These are phyloP conservation scores for Leptobrachium ailaonicum DNA, from an alignment of 2,113 vertebrate species.

Conservation along the genomic window DNA sequence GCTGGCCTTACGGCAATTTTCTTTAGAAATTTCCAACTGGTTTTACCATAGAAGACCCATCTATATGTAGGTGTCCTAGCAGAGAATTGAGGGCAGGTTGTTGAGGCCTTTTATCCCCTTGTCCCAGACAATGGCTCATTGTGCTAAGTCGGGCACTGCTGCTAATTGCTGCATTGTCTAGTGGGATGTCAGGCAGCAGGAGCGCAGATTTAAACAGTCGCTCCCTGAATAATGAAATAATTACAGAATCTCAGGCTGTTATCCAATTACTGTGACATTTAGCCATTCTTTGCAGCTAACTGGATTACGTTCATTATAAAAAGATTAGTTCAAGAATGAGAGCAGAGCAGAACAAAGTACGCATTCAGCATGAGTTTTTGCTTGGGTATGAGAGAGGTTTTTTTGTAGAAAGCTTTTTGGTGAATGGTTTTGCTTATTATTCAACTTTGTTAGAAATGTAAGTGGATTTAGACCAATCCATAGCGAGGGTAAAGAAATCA, in stretches of 20 bases:
- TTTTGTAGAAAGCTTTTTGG: conserved; percentile 28
- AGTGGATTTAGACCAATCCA: not conserved
- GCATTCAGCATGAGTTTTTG: conserved; percentile 54
- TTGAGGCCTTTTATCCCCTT: not conserved
- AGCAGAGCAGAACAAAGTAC: conserved; percentile 63
- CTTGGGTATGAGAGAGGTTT: conserved; percentile 55
- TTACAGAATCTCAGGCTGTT: conserved; percentile 70
- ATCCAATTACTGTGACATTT: conserved; percentile 89
- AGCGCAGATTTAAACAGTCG: conserved; percentile 46
- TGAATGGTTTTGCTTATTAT: conserved; percentile 53
- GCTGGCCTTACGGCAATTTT: too few species aligned
- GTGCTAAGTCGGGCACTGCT: not conserved
- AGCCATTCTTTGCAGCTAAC: conserved; percentile 83
- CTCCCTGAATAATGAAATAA: conserved; percentile 66
- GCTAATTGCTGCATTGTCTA: conserved; percentile 37
- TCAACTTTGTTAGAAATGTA: not conserved
- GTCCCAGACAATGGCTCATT: conserved; percentile 8
- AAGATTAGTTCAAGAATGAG: conserved; percentile 80
- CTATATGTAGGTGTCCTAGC: not conserved
- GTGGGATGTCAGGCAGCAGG: conserved; percentile 42
- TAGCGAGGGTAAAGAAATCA: not conserved
- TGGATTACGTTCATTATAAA: conserved; percentile 91
- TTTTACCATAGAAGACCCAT: not conserved
- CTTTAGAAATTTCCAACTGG: not conserved
- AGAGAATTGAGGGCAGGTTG: conserved; percentile 7